Evolutionary conservation across 2,113 vertebrate genomes (phyloP).

Genomic region (Larimichthys polyactis): DNA sequence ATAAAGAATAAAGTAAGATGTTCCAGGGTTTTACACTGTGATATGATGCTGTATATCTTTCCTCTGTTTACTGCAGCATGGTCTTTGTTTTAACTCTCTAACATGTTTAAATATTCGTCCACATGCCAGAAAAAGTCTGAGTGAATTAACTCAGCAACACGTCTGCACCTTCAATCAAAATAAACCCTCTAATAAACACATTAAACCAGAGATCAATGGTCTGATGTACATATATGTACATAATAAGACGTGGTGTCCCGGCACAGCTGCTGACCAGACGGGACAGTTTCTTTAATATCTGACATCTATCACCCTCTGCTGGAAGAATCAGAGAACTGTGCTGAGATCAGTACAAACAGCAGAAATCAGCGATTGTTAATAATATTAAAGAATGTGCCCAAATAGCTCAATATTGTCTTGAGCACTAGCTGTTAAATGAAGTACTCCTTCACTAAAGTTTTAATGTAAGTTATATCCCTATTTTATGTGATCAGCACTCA

Average conservation of each 20-base stretch:
- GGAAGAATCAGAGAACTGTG: slow-evolving; percentile 37
- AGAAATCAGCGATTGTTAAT: not conserved
- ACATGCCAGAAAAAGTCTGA: not conserved
- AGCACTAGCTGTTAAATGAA: not conserved
- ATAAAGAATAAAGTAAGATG: not conserved
- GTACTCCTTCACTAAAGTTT: not conserved
- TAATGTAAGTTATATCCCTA: not conserved
- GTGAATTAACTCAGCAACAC: not conserved
- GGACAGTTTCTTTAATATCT: slow-evolving; percentile 20
- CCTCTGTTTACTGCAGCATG: not conserved
- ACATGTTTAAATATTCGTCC: not conserved
- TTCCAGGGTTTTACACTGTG: not conserved
- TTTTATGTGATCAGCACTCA: not conserved
- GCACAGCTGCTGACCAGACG: not conserved
- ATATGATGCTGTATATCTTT: not conserved
- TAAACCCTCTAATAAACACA: not conserved
- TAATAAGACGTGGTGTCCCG: not conserved
- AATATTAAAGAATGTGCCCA: not conserved
- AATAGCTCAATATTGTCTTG: not conserved
- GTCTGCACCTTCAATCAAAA: not conserved
- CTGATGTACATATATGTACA: too few species aligned
- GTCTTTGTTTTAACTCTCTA: not conserved
- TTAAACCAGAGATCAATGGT: not conserved
- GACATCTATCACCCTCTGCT: slow-evolving; percentile 59
- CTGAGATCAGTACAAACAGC: not conserved